phyloP scores from a whole-genome alignment of 2,113 vertebrate species.

The Desmodus rotundus region DNA sequence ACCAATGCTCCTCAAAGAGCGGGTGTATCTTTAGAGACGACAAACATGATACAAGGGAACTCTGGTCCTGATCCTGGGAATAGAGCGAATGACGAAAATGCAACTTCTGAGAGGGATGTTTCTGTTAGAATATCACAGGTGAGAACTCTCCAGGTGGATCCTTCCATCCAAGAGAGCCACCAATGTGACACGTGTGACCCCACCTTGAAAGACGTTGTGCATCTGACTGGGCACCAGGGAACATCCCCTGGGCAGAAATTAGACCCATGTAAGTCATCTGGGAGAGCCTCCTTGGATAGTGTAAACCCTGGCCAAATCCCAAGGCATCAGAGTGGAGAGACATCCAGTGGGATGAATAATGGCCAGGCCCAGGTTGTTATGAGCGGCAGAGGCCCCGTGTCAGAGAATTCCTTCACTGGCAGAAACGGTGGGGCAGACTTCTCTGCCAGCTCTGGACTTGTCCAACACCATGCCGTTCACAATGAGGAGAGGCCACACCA shows the following conservation, averaged over 20 bases:
- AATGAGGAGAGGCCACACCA: neutral
- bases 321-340: neutral
- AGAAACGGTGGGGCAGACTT: neutral
- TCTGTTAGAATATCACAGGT: neutral
- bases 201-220: neutral
- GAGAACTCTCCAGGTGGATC: neutral
- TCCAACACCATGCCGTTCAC: neutral
- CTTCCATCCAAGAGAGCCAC: neutral
- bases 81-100: neutral
- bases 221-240: neutral
- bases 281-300: neutral
- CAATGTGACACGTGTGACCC: neutral
- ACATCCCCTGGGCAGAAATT: neutral
- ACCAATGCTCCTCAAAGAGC: accelerated
- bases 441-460: neutral
- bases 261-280: neutral
- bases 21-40: neutral
- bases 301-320: neutral
- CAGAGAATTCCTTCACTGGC: neutral
- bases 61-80: neutral
- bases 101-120: neutral
- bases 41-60: too few species aligned
- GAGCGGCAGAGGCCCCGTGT: accelerated
- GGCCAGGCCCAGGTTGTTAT: neutral
- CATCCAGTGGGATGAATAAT: neutral